Conservation (phyloP, 2,797 vertebrate species). For the Masticophis lateralis region DNA sequence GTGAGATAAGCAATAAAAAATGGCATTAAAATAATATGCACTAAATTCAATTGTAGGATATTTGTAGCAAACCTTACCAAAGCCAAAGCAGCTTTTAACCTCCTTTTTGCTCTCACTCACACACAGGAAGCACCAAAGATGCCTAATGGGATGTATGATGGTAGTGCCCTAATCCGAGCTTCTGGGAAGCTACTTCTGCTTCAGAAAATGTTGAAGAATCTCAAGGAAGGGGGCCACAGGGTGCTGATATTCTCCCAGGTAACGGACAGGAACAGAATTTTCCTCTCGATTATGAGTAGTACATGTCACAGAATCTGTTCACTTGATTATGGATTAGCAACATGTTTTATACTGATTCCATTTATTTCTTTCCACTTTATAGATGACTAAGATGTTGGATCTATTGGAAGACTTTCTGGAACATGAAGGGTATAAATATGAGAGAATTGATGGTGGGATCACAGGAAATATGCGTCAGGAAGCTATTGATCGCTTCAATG, state of each 20-base stretch:
- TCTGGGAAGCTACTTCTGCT: slow-evolving; percentile 92
- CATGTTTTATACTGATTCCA: neutral
- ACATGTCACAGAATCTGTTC: neutral
- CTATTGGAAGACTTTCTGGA: slow-evolving; percentile 96
- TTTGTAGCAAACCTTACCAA: neutral
- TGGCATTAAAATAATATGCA: neutral
- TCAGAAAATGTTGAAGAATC: slow-evolving; percentile 94
- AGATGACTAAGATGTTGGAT: slow-evolving; percentile 99
- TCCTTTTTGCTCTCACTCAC: neutral
- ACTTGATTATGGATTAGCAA: neutral
- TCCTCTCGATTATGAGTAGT: neutral
- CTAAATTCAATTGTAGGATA: neutral
- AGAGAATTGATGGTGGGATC: slow-evolving; percentile 95
- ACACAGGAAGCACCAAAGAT: slow-evolving; percentile 92
- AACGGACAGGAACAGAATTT: neutral
- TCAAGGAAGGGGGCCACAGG: slow-evolving; percentile 94
- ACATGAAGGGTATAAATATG: slow-evolving; percentile 97
- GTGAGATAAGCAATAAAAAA: neutral
- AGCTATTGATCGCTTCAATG: slow-evolving; percentile 97
- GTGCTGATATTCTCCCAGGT: slow-evolving; percentile 99
- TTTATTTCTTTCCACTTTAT: slow-evolving; percentile 3
- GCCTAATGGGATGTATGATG: slow-evolving; percentile 99
- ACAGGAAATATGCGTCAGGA: slow-evolving; percentile 97
- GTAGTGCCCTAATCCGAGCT: slow-evolving; percentile 88
- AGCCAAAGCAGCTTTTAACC: neutral